Base-by-base conservation (phyloP, 2,113 vertebrate genomes). In the Eubucco bourcierii region DNA sequence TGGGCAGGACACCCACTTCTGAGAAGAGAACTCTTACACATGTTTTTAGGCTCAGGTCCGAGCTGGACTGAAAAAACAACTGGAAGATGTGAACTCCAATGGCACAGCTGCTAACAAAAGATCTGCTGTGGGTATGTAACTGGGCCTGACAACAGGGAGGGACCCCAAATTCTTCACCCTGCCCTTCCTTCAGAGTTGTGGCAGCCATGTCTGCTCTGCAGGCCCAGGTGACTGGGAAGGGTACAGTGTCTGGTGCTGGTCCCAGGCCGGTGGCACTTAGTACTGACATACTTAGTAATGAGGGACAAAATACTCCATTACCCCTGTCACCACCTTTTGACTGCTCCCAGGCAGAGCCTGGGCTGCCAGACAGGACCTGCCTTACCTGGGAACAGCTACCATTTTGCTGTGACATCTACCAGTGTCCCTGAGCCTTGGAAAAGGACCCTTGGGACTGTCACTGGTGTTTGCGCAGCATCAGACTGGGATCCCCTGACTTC, bases 1-100 rank as follows among this genome's bases (percentile, higher is more conserved):
- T 83, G 90, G 93, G 90, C 85, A 80, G 85, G 41, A 74, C 79
- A 85, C 27, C 21, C 41, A 20, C 61, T 86, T 70, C 88, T 52
- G 33, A 52, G 67, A 77, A 85, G 39, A 81, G 10, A 88, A 61
- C 55, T 13, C 16, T 59, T 53, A 33, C 2, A 0, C 64, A 71
- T 94, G 75, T 46, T 95, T 91, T 74, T 71, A 98, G 98, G 97
- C 97, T 84, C 97, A 96, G 20, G 80, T 97, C 50, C 94, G 95
- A 88, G 96, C 94, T 58, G 96, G 97, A 31, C 31, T 84, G 59
- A 92, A 93, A 53, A 72, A 64, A 80, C 74, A n/a, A 6, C 50
- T 92, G 53, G 93, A 84, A 67, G 39, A 52, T 1, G 7, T 56
- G 55, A 41, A 29, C 55, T 27, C 84, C 60, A 71, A 1, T 31